Conservation (phyloP, 1,140 invertebrate genomes). For the Parapsyche elsis region DNA sequence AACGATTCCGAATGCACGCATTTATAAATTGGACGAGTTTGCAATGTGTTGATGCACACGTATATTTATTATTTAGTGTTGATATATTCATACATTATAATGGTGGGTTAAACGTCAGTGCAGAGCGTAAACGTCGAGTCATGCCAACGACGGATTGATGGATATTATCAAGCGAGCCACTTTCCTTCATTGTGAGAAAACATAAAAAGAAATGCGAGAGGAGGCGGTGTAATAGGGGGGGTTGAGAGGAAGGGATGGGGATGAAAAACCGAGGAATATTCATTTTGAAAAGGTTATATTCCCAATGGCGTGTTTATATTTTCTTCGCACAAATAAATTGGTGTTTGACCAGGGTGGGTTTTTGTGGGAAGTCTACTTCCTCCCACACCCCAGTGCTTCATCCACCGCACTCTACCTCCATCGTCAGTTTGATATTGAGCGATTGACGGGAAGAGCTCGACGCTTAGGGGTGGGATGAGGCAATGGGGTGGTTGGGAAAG, state of each 20-base stretch:
- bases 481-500: not conserved
- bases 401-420: not conserved
- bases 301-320: conserved; percentile 38
- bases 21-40: too few relatives aligned
- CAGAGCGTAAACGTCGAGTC: not conserved
- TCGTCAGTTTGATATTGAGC: not conserved
- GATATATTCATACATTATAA: not conserved
- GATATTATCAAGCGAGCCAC: conserved; percentile 6
- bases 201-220: not conserved
- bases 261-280: conserved; percentile 20
- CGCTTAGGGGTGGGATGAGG: not conserved
- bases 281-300: conserved; percentile 28
- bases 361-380: too few relatives aligned
- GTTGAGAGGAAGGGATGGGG: not conserved
- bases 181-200: not conserved
- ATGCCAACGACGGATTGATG: conserved; percentile 2
- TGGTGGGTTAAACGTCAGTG: not conserved
- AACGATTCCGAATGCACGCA: too few relatives aligned
- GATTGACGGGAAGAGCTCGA: conserved; percentile 20
- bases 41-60: too few relatives aligned
- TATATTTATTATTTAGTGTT: too few relatives aligned
- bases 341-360: conserved; percentile 27
- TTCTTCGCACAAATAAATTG: conserved; percentile 38
- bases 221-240: not conserved
- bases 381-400: not conserved